Evolutionary conservation across 2,113 vertebrate genomes (phyloP), one percentile per base, ranked within the genome.

Genomic region (Petrocephalus zakoni): DNA sequence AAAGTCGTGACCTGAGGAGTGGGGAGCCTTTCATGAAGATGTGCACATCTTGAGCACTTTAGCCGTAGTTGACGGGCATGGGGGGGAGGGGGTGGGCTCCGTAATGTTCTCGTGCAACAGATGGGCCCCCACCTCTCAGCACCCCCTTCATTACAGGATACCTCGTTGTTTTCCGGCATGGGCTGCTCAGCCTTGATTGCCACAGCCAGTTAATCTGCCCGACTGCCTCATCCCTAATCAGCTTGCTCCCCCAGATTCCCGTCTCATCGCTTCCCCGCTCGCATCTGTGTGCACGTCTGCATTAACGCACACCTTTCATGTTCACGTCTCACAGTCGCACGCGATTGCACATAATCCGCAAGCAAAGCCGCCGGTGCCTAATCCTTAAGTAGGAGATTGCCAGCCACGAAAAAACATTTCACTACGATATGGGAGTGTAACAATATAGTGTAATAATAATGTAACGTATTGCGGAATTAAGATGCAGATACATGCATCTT

Each of bases 151-250:
- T 87, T 61, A 89, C 68, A 88, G 64, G 13, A 19, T 51, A 90
- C 78, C 90, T 92, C 92, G 91, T 93, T 91, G 90, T 90, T 72
- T 90, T 91, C 90, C 86, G 85, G 91, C 56, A 88, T 90, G 52
- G 64, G 4, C n/a, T 90, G 88, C 91, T 89, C 91, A 92, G 89
- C 91, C 87, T 88, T 88, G 46, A 29, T 90, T 93, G 93, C 92
- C 90, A 92, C 88, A 91, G 87, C 92, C 90, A 91, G 92, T 93
- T 92, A 92, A 90, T 90, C 89, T 64, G 86, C 88, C 90, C 91
- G 88, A 91, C 85, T 91, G 90, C 89, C 86, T 90, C 87, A 88
- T 86, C 88, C 87, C 82, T 93, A 93, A 94, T 94, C 91, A 92
- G 88, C 89, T 90, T 87, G 87, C 87, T 86, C 85, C 49, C 34